These are phyloP conservation scores for Nestor notabilis DNA, from an alignment of 2,113 vertebrate genomes.

Conservation along the genomic window DNA sequence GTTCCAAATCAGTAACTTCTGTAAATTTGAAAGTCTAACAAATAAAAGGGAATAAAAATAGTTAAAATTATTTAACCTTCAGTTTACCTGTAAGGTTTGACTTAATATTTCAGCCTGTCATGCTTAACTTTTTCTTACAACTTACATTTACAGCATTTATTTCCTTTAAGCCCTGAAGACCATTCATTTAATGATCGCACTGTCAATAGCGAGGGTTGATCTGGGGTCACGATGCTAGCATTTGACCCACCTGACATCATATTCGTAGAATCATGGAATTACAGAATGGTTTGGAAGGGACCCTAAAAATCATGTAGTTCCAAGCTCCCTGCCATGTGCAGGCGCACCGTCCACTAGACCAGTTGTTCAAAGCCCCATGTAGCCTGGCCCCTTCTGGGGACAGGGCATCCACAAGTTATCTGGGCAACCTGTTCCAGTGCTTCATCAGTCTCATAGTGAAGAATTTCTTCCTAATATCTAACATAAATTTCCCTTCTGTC, in stretches of 20 bases:
- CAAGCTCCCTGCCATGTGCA: neutral
- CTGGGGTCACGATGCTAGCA: neutral
- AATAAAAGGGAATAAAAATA: neutral
- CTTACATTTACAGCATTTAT: neutral
- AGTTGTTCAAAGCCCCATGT: neutral
- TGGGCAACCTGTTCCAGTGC: neutral
- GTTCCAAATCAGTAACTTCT: neutral
- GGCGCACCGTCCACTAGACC: neutral
- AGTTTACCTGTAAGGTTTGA: neutral
- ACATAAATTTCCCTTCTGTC: neutral
- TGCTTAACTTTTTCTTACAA: neutral
- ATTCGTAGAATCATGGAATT: neutral
- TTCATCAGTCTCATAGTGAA: neutral
- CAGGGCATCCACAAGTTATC: neutral
- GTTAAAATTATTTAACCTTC: neutral
- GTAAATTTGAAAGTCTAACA: neutral
- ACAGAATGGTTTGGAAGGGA: neutral
- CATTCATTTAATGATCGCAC: neutral
- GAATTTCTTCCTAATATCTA: neutral
- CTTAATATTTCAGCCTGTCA: neutral
- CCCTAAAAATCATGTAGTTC: neutral
- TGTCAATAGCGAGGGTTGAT: neutral
- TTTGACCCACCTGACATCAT: neutral
- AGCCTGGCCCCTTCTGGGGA: neutral
- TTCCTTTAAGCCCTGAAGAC: neutral